These are phyloP conservation scores for Urosaurus nigricauda DNA, from an alignment of 2,797 vertebrate species.

Conservation along the genomic window DNA sequence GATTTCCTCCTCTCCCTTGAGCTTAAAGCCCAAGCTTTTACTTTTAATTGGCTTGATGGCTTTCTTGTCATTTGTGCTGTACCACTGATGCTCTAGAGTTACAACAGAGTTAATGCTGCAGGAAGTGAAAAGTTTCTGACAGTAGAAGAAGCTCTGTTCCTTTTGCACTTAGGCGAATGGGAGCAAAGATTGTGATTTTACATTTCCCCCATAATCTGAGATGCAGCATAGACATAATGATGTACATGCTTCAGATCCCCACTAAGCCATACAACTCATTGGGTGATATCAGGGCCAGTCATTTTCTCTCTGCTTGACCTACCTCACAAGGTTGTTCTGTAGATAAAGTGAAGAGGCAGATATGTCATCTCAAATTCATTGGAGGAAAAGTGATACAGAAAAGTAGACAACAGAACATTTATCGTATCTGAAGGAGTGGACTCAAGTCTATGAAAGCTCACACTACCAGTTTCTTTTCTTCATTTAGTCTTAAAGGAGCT, in stretches of 20 bases:
- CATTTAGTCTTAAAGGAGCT: too few species aligned
- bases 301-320: not conserved
- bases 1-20: conserved; percentile 26
- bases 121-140: not conserved
- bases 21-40: not conserved
- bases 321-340: not conserved
- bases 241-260: not conserved
- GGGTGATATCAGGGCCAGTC: not conserved
- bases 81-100: not conserved
- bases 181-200: fast-evolving
- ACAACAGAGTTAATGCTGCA: not conserved
- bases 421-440: too few species aligned
- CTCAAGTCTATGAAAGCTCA: not conserved
- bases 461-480: too few species aligned
- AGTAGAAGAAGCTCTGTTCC: not conserved
- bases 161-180: fast-evolving
- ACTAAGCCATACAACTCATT: not conserved
- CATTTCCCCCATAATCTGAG: not conserved
- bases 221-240: too few species aligned
- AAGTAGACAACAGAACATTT: not conserved
- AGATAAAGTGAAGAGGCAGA: not conserved
- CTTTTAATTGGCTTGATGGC: conserved; percentile 61
- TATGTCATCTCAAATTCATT: not conserved
- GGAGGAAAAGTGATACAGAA: not conserved
- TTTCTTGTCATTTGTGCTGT: conserved; percentile 40